A percentile compares a stretch with the other conserved stretches of the same genome.
phyloP scores from a whole-genome alignment of 2,113 vertebrate genomes.

The Brachypodius melanocephalos region DNA sequence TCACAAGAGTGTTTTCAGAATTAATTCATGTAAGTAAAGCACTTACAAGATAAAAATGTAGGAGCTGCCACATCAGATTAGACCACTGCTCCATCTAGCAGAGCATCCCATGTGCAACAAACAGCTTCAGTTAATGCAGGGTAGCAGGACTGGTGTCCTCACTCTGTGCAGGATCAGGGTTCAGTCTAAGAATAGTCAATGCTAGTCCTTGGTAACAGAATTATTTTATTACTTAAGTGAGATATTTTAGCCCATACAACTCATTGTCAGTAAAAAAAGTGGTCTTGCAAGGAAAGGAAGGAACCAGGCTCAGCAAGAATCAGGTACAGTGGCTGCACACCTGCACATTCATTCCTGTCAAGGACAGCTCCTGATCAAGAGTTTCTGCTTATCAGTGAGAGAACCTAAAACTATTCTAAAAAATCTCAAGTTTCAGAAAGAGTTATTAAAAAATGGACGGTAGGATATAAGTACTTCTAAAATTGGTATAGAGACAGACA shows the following conservation, averaged over 20 bases:
- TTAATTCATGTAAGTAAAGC: slow-evolving; percentile 53
- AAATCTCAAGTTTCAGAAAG: neutral
- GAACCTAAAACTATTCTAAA: neutral
- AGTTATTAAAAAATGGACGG: neutral
- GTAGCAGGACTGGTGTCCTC: neutral
- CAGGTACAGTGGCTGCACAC: accelerated
- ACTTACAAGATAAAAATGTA: slow-evolving; percentile 46
- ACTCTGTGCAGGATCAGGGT: neutral
- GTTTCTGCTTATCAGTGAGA: neutral
- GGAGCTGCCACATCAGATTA: slow-evolving; percentile 35
- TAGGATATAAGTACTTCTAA: neutral
- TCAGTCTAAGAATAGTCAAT: neutral
- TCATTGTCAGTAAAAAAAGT: neutral
- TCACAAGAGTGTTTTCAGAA: slow-evolving; percentile 59
- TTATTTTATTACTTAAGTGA: neutral
- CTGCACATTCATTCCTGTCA: neutral
- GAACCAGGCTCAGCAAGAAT: neutral
- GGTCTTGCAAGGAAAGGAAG: neutral
- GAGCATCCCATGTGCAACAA: neutral
- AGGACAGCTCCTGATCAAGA: neutral
- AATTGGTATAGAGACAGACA: neutral
- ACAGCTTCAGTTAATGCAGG: neutral
- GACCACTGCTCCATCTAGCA: neutral
- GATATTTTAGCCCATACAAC: neutral
- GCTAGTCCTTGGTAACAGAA: neutral